Percentiles rank a stretch among this genome's conserved stretches.
Evolutionary conservation across 2,797 vertebrate genomes (phyloP).

Genomic region (Percopsis omiscomaycus): DNA sequence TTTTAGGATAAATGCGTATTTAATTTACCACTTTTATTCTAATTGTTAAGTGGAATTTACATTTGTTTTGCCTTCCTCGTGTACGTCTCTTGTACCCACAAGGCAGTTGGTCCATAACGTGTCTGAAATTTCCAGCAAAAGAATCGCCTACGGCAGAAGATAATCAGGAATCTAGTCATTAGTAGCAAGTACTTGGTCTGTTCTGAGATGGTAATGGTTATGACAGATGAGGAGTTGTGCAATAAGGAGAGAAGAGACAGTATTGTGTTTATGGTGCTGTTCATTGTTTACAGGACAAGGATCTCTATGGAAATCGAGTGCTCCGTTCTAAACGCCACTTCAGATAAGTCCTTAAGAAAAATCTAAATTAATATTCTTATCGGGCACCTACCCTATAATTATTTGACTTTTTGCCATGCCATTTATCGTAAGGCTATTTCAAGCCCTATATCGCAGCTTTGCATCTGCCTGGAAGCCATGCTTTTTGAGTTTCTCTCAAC

Average conservation of each 20-base stretch:
- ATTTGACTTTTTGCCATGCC: conserved; percentile 12
- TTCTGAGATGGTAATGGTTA: background rate
- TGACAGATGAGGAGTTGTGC: conserved; percentile 49
- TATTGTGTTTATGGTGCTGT: conserved; percentile 59
- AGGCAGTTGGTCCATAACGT: conserved; percentile 31
- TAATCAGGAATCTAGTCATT: conserved; percentile 64
- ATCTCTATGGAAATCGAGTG: conserved; percentile 55
- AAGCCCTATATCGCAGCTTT: conserved; percentile 1
- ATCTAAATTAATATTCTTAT: conserved; percentile 38
- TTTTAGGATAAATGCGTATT: conserved; percentile 31
- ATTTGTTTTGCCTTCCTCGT: conserved; percentile 36
- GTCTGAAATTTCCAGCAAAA: conserved; percentile 28
- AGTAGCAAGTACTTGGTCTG: conserved; percentile 21
- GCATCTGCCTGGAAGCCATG: background rate
- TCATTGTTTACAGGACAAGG: conserved; percentile 38
- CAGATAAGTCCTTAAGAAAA: conserved; percentile 36
- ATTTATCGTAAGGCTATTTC: conserved; percentile 2
- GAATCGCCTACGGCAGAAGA: conserved; percentile 46
- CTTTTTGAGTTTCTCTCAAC: background rate
- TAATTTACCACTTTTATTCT: conserved; percentile 55
- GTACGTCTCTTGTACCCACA: conserved; percentile 11
- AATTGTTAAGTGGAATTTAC: conserved; percentile 35
- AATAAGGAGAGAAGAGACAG: conserved; percentile 57
- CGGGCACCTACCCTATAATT: conserved; percentile 27
- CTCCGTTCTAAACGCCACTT: conserved; percentile 54